Conservation (phyloP, 2,797 vertebrate genomes). For the Melanotaenia nigrans region DNA sequence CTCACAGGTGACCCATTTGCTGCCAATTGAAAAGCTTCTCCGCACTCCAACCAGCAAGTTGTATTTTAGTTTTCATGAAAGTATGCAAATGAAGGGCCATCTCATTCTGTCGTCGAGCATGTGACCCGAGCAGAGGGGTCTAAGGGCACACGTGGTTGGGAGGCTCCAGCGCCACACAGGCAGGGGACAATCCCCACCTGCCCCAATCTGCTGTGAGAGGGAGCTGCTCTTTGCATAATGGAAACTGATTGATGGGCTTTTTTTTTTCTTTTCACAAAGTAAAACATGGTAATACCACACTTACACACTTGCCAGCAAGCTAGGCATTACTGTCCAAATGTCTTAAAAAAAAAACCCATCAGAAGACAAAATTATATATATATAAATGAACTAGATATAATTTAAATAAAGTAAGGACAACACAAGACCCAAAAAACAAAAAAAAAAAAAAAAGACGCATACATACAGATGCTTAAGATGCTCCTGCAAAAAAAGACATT, state of each 20-base stretch:
- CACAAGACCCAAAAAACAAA: constrained; percentile 44
- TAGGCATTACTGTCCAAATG: constrained; percentile 63
- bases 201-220: constrained; percentile 60
- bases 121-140: constrained; percentile 73
- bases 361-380: constrained; percentile 41
- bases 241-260: constrained; percentile 55
- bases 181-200: constrained; percentile 49
- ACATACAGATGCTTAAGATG: constrained; percentile 46
- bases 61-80: constrained; percentile 67
- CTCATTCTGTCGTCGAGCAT: constrained; percentile 77
- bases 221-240: constrained; percentile 74
- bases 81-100: constrained; percentile 76
- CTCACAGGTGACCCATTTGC: constrained; percentile 60
- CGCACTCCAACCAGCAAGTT: constrained; percentile 33
- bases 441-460: constrained; percentile 48
- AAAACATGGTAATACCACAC: constrained; percentile 71
- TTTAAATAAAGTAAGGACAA: constrained; percentile 75
- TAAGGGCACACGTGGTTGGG: constrained; percentile 66
- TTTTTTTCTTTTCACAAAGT: constrained; percentile 33
- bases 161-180: constrained; percentile 62
- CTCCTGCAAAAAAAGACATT: constrained; percentile 36
- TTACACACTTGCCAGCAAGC: constrained; percentile 72
- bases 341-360: constrained; percentile 38
- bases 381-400: constrained; percentile 72
- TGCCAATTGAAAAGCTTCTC: constrained; percentile 55